Evolutionary conservation across 2,888 invertebrate species (phyloP).

Genomic region (Mycalesis mineus): DNA sequence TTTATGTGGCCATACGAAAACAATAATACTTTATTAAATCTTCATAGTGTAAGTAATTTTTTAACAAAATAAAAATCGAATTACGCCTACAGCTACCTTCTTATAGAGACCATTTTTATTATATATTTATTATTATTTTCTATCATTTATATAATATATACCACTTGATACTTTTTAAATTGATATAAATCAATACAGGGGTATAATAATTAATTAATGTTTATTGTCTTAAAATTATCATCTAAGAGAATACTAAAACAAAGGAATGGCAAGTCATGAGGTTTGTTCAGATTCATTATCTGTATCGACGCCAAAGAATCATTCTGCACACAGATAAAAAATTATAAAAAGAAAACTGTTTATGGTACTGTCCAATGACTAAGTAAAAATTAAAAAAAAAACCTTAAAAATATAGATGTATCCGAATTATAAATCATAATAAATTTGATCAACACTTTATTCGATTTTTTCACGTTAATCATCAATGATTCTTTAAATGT

Average conservation of each 20-base stretch:
- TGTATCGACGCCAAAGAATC: background rate
- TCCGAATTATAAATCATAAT: background rate
- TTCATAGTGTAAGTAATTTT: too few species aligned
- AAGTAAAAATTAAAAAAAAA: background rate
- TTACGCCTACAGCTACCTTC: background rate
- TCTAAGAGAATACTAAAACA: conserved; percentile 28
- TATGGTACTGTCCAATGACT: background rate
- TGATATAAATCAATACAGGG: conserved; percentile 47
- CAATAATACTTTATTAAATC: too few species aligned
- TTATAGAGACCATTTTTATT: background rate
- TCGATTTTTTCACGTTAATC: background rate
- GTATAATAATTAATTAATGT: conserved; percentile 28
- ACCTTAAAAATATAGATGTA: background rate
- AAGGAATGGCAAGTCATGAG: conserved; percentile 51
- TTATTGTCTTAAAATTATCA: conserved; percentile 53
- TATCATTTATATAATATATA: background rate
- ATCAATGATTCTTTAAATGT: background rate
- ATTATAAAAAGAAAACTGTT: background rate
- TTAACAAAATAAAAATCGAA: background rate
- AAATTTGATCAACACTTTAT: background rate
- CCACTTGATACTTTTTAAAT: conserved; percentile 34
- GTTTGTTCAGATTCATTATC: conserved; percentile 17
- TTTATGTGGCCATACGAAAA: too few species aligned
- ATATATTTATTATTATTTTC: too few species aligned
- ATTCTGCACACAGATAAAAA: background rate